Evolutionary conservation across 2,113 vertebrate species (phyloP).

Genomic region (Actinemys pallida): DNA sequence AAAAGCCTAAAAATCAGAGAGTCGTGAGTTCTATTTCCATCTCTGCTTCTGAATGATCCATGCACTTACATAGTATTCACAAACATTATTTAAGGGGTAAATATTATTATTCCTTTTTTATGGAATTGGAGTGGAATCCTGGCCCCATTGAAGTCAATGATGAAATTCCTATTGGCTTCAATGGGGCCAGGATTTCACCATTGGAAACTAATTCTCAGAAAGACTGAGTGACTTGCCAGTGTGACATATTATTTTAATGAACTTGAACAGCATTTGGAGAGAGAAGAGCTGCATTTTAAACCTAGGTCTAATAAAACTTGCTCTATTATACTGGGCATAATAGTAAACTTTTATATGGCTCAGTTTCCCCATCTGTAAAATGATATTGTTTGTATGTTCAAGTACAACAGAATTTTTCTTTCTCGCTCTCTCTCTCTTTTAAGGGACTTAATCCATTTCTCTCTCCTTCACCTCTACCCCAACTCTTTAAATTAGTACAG

Average conservation of each 20-base stretch:
- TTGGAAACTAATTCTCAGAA: neutral
- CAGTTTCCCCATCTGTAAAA: neutral
- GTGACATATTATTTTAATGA: neutral
- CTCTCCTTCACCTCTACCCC: neutral
- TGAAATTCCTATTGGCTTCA: no score
- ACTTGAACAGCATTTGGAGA: neutral
- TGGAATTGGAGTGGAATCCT: neutral
- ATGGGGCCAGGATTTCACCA: no score
- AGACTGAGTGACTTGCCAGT: neutral
- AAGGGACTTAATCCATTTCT: neutral
- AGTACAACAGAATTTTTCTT: neutral
- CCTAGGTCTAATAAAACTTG: neutral
- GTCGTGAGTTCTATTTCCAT: neutral
- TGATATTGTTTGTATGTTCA: neutral
- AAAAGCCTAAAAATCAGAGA: neutral
- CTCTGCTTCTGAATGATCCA: no score
- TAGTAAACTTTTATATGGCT: neutral
- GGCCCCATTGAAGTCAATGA: neutral
- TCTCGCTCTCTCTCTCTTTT: neutral
- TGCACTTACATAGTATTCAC: no score
- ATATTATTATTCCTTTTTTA: neutral
- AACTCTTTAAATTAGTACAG: neutral
- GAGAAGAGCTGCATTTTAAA: neutral
- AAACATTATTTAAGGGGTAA: neutral
- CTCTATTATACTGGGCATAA: neutral